phyloP scores from a whole-genome alignment of 2,113 vertebrate genomes.

The Sylvia atricapilla region DNA sequence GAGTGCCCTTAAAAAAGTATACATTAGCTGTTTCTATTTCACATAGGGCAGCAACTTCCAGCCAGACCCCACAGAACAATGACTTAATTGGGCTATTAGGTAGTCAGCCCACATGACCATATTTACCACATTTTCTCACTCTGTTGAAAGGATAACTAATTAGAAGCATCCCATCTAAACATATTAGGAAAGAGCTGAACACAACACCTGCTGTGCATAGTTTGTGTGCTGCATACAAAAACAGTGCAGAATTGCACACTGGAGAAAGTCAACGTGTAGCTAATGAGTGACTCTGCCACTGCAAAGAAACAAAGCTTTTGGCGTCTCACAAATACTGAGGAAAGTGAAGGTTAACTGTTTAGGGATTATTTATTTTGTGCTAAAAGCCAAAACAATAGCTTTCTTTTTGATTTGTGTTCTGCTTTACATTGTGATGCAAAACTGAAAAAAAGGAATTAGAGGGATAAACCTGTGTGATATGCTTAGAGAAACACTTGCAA shows the following conservation, averaged over 20 bases:
- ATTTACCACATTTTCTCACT: background rate
- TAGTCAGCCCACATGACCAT: background rate
- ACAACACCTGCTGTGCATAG: background rate
- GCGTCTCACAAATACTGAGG: background rate
- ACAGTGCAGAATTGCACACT: background rate
- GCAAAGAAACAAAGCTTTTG: background rate
- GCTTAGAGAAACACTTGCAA: background rate
- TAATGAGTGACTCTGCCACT: background rate
- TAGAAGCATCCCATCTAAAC: constrained; percentile 36
- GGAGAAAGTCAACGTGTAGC: background rate
- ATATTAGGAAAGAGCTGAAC: background rate
- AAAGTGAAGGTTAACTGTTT: background rate
- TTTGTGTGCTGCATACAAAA: background rate
- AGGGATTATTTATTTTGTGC: background rate
- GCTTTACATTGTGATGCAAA: background rate
- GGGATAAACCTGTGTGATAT: background rate
- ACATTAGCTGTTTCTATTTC: background rate
- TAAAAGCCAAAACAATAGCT: background rate
- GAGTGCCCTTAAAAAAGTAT: background rate
- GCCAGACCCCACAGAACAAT: background rate
- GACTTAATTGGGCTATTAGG: background rate
- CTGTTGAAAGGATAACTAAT: constrained; percentile 22
- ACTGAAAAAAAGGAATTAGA: background rate
- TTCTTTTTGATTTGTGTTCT: background rate
- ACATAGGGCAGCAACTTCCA: background rate